Evolutionary conservation across 2,888 invertebrate species (phyloP), one percentile per base, ranked within the genome.

Genomic region (Drosophila putrida): DNA sequence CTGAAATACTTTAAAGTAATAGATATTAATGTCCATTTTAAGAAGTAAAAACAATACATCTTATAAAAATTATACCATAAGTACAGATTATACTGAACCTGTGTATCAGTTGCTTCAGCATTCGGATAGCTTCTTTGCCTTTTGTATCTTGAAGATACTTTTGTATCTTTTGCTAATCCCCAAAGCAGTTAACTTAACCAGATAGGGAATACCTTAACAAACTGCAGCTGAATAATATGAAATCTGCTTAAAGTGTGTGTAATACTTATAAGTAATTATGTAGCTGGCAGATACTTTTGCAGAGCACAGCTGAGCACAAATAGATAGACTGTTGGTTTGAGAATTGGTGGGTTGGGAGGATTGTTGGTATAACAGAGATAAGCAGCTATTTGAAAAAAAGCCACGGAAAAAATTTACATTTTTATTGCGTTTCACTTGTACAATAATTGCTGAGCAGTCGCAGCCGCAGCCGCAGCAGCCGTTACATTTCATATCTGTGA

Each of bases 361-460:
- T 20, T 41, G 41, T 33, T 53, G 41, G 54, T 25, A 33, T 10
- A 27, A 10, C 35, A 28, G 61, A 74, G 75, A 78, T 78, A 78
- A 78, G 71, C 71, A 68, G 64, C 71, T 55, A 75, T 74, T 73
- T 77, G 54, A 78, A 75, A 53, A 44, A 35, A 15, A 53, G 50
- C 58, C 51, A 64, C 64, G 55, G 55, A 59, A 60, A 68, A 87
- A 75, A 87, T 87, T 83, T 81, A 83, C 87, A 82, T 82, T 86
- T 83, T 82, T 86, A 86, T 82, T 83, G 83, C 83, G 71, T 72
- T 70, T 75, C 75, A 85, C 77, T 82, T 85, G 83, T 75, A 85
- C 77, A 79, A 77, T 85, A 82, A 82, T 85, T 85, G 82, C 68
- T 75, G 25, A 53, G 63, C 66, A n/a, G 20, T 35, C n/a, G 31